These are phyloP conservation scores for Sebastes steindachneri DNA, from an alignment of 2,797 vertebrate species.

Conservation along the genomic window DNA sequence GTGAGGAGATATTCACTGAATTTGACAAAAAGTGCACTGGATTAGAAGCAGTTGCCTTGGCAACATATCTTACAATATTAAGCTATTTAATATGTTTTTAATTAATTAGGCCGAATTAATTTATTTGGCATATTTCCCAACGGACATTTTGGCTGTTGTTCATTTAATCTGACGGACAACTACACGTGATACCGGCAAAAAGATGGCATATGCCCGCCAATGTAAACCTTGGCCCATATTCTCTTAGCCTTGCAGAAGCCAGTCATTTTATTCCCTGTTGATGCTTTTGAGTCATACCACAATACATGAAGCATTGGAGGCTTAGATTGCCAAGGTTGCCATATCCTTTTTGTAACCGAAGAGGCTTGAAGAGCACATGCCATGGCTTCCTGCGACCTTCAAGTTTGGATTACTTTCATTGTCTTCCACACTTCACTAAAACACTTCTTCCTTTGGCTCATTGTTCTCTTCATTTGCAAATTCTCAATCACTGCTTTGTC, in stretches of 20 bases:
- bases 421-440: not conserved
- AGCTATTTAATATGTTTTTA: not conserved
- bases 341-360: not conserved
- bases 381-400: not conserved
- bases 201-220: not conserved
- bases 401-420: not conserved
- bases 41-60: not conserved
- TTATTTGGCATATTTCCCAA: not conserved
- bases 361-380: not conserved
- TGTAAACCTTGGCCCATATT: not conserved
- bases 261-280: not conserved
- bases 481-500: not conserved
- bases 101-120: not conserved
- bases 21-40: not conserved
- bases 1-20: not conserved
- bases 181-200: not conserved
- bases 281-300: not conserved
- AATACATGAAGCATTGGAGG: not conserved
- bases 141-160: not conserved
- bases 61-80: not conserved
- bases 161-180: not conserved
- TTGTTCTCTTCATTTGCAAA: constrained; percentile 3
- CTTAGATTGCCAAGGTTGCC: not conserved
- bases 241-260: not conserved
- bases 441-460: not conserved